Conservation (phyloP, 2,888 invertebrate genomes). For the Helleia helle region DNA sequence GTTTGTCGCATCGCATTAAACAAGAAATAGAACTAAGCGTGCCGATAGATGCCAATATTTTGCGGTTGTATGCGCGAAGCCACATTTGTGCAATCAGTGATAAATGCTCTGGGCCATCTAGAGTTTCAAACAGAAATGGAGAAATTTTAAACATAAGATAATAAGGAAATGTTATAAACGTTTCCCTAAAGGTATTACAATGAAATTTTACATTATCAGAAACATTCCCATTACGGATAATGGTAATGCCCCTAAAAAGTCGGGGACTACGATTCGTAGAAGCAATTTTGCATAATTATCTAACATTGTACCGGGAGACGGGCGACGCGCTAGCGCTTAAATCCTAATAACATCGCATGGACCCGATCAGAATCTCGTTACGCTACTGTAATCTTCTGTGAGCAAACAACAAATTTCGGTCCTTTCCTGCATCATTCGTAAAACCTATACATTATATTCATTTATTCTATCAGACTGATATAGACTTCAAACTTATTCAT, state of each 20-base stretch:
- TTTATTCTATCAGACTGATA: too few species aligned
- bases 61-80: constrained; percentile 59
- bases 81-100: constrained; percentile 60
- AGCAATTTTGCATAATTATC: constrained; percentile 73
- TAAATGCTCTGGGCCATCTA: constrained; percentile 43
- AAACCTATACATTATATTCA: too few species aligned
- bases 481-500: too few species aligned
- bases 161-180: constrained; percentile 23
- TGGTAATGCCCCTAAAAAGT: constrained; percentile 67
- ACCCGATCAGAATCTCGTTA: constrained; percentile 66
- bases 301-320: constrained; percentile 46
- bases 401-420: constrained; percentile 33
- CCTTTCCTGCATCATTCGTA: neutral
- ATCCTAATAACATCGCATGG: constrained; percentile 62
- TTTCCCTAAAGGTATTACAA: constrained; percentile 57
- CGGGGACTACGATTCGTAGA: constrained; percentile 62
- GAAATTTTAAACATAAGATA: neutral
- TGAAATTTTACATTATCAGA: constrained; percentile 67
- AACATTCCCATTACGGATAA: constrained; percentile 67
- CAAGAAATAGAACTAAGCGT: constrained; percentile 51
- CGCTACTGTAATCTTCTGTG: constrained; percentile 51
- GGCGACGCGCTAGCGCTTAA: constrained; percentile 53
- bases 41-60: constrained; percentile 51
- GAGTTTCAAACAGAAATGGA: constrained; percentile 51
- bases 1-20: constrained; percentile 55